These are phyloP conservation scores for Boulengeromyrus knoepffleri DNA, from an alignment of 2,113 vertebrate genomes.

Conservation along the genomic window DNA sequence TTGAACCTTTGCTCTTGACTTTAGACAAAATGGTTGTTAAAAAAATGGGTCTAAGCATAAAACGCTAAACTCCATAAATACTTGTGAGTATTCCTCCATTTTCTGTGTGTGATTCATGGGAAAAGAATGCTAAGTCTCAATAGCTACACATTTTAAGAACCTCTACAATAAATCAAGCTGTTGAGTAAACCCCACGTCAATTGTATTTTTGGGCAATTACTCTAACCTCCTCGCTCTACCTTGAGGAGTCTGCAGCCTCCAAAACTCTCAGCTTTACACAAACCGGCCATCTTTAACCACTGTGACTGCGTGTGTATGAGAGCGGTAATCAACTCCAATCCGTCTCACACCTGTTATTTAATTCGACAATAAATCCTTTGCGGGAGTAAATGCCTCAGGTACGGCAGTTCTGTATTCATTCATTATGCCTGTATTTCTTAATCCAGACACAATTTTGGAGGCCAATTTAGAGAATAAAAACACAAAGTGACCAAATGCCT, in stretches of 20 bases:
- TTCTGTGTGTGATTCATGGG: conserved; percentile 10
- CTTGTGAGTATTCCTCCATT: conserved; percentile 14
- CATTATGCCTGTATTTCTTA: neutral
- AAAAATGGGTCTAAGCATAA: conserved; percentile 15
- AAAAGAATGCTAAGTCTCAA: conserved; percentile 33
- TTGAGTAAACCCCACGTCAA: conserved; percentile 12
- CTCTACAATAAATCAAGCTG: conserved; percentile 30
- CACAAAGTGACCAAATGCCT: neutral
- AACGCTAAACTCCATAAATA: conserved; percentile 29
- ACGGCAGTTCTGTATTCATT: neutral
- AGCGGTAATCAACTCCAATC: neutral
- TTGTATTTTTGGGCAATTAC: neutral
- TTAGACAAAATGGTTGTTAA: conserved; percentile 38
- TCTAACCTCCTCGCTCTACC: neutral
- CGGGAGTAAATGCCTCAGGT: conserved; percentile 30
- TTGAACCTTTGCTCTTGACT: conserved; percentile 28
- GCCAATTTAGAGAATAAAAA: neutral
- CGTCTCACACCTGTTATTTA: conserved; percentile 11
- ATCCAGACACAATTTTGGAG: neutral
- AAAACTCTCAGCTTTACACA: conserved; percentile 24
- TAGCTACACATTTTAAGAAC: conserved; percentile 28
- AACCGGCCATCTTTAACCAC: conserved; percentile 12
- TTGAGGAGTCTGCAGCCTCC: neutral
- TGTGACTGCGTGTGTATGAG: neutral
- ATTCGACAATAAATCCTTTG: conserved; percentile 52